Evolutionary conservation across 2,797 vertebrate genomes (phyloP).

Genomic region (Alcedo atthis): DNA sequence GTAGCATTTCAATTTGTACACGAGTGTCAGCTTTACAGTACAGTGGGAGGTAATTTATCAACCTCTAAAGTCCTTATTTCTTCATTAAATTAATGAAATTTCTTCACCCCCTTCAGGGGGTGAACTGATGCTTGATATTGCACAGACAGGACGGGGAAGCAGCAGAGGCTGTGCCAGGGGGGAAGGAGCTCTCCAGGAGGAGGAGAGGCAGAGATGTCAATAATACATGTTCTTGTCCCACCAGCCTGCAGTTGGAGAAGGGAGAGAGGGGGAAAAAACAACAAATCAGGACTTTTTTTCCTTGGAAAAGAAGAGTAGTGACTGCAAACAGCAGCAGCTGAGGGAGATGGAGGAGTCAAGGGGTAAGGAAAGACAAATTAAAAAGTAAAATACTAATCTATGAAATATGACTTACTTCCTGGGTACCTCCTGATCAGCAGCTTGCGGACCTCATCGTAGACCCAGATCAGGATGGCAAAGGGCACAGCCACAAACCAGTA

Average conservation of each 20-base stretch:
- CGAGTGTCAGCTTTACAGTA: constrained; percentile 59
- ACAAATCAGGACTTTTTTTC: not conserved
- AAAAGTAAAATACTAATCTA: not conserved
- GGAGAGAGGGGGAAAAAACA: not conserved
- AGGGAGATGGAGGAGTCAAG: not conserved
- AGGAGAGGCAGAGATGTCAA: constrained; percentile 24
- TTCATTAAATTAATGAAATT: constrained; percentile 26
- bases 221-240: constrained; percentile 87
- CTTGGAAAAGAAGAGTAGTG: not conserved
- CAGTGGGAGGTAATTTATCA: not conserved
- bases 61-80: constrained; percentile 34
- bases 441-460: constrained; percentile 82
- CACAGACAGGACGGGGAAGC: constrained; percentile 40
- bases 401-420: constrained; percentile 76
- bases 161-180: not conserved
- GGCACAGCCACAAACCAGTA: constrained; percentile 82
- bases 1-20: constrained; percentile 33
- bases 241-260: constrained; percentile 74
- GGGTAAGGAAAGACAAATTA: not conserved
- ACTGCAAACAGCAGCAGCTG: not conserved
- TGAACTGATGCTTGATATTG: constrained; percentile 11
- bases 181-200: not conserved
- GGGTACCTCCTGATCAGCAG: constrained; percentile 80
- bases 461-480: constrained; percentile 79
- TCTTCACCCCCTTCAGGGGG: not conserved